These are phyloP conservation scores for Cyprinodon brontotheroides DNA, from an alignment of 2,113 vertebrate species.

Conservation along the genomic window DNA sequence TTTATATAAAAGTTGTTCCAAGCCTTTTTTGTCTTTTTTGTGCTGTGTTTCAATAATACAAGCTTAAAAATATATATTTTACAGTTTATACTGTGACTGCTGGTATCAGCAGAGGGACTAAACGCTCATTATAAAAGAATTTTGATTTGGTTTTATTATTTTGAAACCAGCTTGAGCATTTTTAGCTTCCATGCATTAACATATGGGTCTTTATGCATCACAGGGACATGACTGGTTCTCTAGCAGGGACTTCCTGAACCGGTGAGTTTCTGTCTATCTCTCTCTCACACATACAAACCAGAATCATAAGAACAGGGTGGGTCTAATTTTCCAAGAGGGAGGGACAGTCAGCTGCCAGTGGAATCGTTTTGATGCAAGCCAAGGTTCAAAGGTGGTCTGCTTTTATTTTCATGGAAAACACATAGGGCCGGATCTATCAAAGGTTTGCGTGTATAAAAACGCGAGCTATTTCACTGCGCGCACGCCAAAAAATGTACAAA, in stretches of 20 bases:
- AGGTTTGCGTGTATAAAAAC: no score
- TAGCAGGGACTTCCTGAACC: conserved; percentile 79
- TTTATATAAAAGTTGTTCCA: no score
- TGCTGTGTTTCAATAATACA: no score
- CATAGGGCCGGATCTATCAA: no score
- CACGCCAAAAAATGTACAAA: no score
- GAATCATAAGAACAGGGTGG: conserved; percentile 40
- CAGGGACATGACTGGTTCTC: conserved; percentile 79
- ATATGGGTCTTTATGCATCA: conserved; percentile 72
- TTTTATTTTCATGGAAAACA: conserved; percentile 46
- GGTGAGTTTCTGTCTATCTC: conserved; percentile 66
- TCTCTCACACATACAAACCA: not conserved
- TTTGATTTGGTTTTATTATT: not conserved
- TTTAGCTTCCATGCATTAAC: conserved; percentile 44
- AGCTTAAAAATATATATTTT: no score
- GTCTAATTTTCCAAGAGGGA: conserved; percentile 35
- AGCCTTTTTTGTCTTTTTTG: no score
- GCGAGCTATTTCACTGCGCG: no score
- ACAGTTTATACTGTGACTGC: no score
- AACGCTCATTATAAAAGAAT: not conserved
- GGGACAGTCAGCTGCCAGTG: conserved; percentile 39
- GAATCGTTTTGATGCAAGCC: conserved; percentile 43
- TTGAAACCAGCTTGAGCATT: not conserved
- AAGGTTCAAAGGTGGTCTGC: conserved; percentile 29
- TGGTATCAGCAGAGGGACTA: not conserved